A percentile compares a stretch with the other conserved stretches of the same genome.
These are phyloP conservation scores for Mormyrus hasselquistii DNA, from an alignment of 2,797 vertebrate species.

Conservation along the genomic window DNA sequence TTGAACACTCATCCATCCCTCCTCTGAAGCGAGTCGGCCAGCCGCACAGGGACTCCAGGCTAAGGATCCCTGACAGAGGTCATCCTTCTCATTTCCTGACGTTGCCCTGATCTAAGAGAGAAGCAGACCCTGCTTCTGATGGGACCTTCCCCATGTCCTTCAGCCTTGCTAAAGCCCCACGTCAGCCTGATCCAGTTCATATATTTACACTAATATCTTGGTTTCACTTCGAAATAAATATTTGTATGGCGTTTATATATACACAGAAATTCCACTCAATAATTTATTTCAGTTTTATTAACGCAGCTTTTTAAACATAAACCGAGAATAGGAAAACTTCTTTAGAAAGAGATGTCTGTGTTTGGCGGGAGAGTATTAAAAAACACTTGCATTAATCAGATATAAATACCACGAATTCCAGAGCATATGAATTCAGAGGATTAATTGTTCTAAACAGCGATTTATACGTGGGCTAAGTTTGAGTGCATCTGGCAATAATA, in stretches of 20 bases:
- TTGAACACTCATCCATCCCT: neutral
- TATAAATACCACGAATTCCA: conserved; percentile 6
- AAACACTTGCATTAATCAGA: neutral
- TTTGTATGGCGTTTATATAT: neutral
- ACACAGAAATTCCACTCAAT: conserved; percentile 7
- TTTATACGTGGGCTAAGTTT: neutral
- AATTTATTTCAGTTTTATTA: neutral
- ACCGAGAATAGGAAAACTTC: neutral
- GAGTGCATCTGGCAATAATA: conserved; percentile 18
- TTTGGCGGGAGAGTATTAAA: neutral
- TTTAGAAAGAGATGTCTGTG: neutral
- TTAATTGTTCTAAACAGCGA: conserved; percentile 8
- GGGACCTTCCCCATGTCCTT: neutral
- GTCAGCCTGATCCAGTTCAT: neutral
- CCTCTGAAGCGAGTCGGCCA: neutral
- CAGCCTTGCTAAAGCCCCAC: neutral
- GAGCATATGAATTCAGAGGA: neutral
- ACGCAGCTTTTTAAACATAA: conserved; percentile 1
- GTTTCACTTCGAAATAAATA: neutral
- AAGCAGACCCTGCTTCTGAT: conserved; percentile 9
- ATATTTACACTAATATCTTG: neutral
- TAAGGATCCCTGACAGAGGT: neutral
- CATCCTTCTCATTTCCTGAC: neutral
- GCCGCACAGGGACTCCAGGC: neutral
- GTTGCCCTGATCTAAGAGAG: neutral